These are phyloP conservation scores for Gobionotothen gibberifrons DNA, from an alignment of 2,797 vertebrate genomes.

Conservation along the genomic window DNA sequence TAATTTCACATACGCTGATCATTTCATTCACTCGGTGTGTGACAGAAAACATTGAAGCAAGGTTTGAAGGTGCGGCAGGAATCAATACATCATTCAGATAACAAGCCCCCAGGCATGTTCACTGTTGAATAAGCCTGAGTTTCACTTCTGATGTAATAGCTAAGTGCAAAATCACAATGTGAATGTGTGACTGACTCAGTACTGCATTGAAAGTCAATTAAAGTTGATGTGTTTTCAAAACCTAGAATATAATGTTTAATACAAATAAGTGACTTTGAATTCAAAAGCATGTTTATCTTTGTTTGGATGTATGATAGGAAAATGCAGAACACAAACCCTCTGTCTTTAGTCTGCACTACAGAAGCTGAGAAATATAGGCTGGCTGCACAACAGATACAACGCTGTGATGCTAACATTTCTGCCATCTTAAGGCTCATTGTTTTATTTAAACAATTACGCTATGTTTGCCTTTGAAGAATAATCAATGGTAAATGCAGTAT, in stretches of 20 bases:
- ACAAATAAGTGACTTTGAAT: background rate
- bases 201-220: background rate
- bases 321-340: background rate
- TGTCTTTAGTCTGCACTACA: background rate
- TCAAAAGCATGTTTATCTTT: background rate
- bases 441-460: background rate
- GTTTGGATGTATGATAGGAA: slow-evolving; percentile 3
- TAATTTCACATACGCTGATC: slow-evolving; percentile 25
- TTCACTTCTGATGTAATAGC: slow-evolving; percentile 30
- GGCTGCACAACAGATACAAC: background rate
- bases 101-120: slow-evolving; percentile 39
- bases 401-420: background rate
- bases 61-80: slow-evolving; percentile 23
- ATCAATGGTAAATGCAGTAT: background rate
- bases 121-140: slow-evolving; percentile 27
- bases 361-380: background rate
- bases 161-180: slow-evolving; percentile 14
- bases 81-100: slow-evolving; percentile 59
- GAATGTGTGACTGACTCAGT: slow-evolving; percentile 9
- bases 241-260: background rate
- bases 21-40: slow-evolving; percentile 43
- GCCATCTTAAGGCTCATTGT: background rate
- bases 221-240: background rate
- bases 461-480: background rate
- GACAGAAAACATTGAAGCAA: slow-evolving; percentile 41